Percentiles rank a stretch among this genome's conserved stretches.
These are phyloP conservation scores for Thomomys bottae DNA, from an alignment of 2,113 vertebrate species.

Conservation along the genomic window DNA sequence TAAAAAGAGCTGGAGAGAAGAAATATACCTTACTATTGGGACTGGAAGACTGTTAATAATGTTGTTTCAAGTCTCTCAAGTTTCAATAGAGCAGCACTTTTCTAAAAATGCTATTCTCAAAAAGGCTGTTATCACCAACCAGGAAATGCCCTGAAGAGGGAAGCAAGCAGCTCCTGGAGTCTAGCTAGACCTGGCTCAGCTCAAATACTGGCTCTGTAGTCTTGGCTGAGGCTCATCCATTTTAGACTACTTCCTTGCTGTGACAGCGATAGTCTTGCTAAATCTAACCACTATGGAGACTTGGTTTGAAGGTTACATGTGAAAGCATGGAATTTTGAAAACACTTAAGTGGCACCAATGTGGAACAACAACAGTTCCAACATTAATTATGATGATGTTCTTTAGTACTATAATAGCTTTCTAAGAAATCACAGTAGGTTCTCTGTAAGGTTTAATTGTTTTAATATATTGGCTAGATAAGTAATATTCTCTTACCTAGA, in stretches of 20 bases:
- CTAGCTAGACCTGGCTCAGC: neutral
- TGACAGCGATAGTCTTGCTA: neutral
- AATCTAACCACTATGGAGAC: neutral
- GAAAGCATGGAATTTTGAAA: neutral
- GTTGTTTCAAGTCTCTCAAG: slow-evolving; percentile 22
- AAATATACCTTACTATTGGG: neutral
- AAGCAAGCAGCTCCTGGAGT: slow-evolving; percentile 15
- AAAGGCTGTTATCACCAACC: slow-evolving; percentile 48
- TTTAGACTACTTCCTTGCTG: slow-evolving; percentile 31
- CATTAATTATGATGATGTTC: neutral
- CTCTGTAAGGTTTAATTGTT: neutral
- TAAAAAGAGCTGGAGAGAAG: neutral
- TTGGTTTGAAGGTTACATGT: slow-evolving; percentile 6
- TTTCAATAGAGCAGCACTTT: slow-evolving; percentile 63
- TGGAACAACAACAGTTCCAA: neutral
- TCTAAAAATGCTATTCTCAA: slow-evolving; percentile 22
- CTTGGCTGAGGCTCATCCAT: neutral
- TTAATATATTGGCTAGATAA: neutral
- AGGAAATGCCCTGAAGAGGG: slow-evolving; percentile 17
- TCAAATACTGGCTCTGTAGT: neutral
- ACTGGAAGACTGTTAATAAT: neutral
- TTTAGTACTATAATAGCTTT: neutral
- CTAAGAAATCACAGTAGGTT: neutral
- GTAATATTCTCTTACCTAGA: neutral
- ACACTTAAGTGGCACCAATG: neutral